Base-by-base conservation (phyloP, 2,113 vertebrate species). In the Acanthisitta chloris region DNA sequence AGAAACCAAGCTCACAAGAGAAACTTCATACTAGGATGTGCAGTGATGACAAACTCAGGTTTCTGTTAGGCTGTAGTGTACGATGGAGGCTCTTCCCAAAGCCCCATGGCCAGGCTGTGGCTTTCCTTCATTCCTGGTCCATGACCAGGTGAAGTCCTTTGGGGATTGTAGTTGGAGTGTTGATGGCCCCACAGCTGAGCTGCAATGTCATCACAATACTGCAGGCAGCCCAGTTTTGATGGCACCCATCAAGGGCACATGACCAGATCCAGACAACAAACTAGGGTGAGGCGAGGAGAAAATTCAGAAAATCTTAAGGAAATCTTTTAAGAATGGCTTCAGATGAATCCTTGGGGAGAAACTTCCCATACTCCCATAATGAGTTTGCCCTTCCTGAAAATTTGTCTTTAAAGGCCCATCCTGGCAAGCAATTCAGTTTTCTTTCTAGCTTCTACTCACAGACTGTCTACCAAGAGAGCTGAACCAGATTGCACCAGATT, bases 401-500 rank as follows among this genome's bases (percentile, higher is more conserved):
- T 3, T 89, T 80, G 48, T 29, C 49, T 76, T 64, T 3, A 17
- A 67, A 83, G 78, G 64, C 48, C 40, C 5, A 40, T 45, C 11
- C 33, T 67, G 55, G 43, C n/a, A 49, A 92, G 16, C 33, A 77
- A 23, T 72, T 89, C 64, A 3, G 12, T 70, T 94, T 76, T 82
- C 36, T 73, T 92, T 59, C 59, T 38, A 14, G 36, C 8, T 43
- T 20, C 74, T 86, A 71, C 46, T 92, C 10, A 7, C 64, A 82
- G 86, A 16, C 59, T 70, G 26, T 21, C 14, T 57, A 80, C 67
- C 78, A 62, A 84, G 26, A 42, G 85, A 86, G 77, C 21, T 9
- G 43, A 70, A 91, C 42, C 81, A 86, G 86, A 73, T n/a, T 90
- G 81, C 52, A 80, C 43, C 88, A 79, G 78, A 49, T 81, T 96